Conservation (phyloP, 2,888 invertebrate species). For the Sesia apiformis region DNA sequence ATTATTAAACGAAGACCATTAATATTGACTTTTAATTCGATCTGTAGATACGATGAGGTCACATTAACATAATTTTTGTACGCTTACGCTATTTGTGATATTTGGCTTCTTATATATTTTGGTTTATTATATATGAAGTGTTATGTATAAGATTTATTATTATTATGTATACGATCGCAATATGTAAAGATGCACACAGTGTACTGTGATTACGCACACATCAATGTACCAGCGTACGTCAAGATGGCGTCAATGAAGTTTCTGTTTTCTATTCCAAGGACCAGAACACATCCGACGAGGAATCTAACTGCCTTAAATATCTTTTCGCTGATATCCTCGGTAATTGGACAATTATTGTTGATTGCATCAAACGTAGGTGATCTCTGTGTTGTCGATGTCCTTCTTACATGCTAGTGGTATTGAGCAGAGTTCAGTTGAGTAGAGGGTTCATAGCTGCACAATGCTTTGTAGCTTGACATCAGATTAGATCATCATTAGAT, state of each 20-base stretch:
- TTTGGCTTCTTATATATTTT: constrained; percentile 65
- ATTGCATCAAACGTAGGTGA: constrained; percentile 47
- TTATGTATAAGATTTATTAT: constrained; percentile 8
- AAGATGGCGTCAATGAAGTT: constrained; percentile 29
- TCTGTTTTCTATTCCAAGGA: constrained; percentile 59
- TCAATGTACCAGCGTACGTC: neutral
- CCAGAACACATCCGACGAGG: constrained; percentile 64
- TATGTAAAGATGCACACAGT: constrained; percentile 2
- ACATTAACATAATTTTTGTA: constrained; percentile 3
- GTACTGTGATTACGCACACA: neutral
- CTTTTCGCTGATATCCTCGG: constrained; percentile 80
- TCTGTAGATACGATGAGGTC: neutral
- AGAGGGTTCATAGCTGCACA: constrained; percentile 15
- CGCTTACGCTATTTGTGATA: constrained; percentile 67
- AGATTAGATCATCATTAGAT: neutral
- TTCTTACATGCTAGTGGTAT: constrained; percentile 32
- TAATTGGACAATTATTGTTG: constrained; percentile 47
- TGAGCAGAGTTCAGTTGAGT: constrained; percentile 28
- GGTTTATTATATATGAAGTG: constrained; percentile 20
- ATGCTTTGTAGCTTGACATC: constrained; percentile 24
- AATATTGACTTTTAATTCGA: neutral
- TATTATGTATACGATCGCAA: neutral
- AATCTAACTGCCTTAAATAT: constrained; percentile 82
- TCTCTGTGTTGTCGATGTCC: constrained; percentile 61
- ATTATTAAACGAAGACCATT: neutral